Evolutionary conservation across 2,888 invertebrate genomes (phyloP), one percentile per base, ranked within the genome.

Genomic region (Pogonocherus hispidulus): DNA sequence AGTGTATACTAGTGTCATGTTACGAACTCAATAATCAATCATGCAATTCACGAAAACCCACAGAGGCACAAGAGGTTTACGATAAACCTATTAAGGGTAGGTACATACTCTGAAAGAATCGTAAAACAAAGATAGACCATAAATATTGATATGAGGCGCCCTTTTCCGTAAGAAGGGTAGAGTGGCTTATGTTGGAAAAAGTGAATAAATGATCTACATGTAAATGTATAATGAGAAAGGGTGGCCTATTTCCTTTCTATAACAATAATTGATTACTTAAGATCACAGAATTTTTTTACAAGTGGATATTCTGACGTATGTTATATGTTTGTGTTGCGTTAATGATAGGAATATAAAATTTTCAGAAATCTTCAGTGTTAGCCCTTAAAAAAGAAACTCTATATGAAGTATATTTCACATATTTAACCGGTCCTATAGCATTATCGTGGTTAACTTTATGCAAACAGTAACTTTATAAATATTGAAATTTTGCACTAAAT

Each of bases 111-210:
- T 41, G 16, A 41, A 41, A 41, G 41, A 41, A 41, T 41, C 41
- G 41, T 41, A 41, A 41, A 41, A 41, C 41, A 41, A 41, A 41
- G 41, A 41, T 41, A 14, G 14, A n/a, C n/a, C 41, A 41, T 41
- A 41, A 41, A 41, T 41, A 41, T 41, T 41, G 4, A 41, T 41
- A 41, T 41, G 16, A n/a, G 9, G 16, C 4, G n/a, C 41, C 5
- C 41, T 14, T n/a, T 14, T n/a, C n/a, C 41, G n/a, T 14, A 3
- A 9, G 41, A 14, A 4, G 14, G 41, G 1, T 2, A n/a, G 14
- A 11, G n/a, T 14, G 41, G n/a, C n/a, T 41, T 41, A 41, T 41
- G 16, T 16, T 41, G 14, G 14, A 41, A n/a, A 32, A 32, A 41
- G 4, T 41, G 41, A 41, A 41, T 41, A 41, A 41, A 14, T 41